Conservation (phyloP, 2,888 invertebrate species). For the Itoplectis maculator region DNA sequence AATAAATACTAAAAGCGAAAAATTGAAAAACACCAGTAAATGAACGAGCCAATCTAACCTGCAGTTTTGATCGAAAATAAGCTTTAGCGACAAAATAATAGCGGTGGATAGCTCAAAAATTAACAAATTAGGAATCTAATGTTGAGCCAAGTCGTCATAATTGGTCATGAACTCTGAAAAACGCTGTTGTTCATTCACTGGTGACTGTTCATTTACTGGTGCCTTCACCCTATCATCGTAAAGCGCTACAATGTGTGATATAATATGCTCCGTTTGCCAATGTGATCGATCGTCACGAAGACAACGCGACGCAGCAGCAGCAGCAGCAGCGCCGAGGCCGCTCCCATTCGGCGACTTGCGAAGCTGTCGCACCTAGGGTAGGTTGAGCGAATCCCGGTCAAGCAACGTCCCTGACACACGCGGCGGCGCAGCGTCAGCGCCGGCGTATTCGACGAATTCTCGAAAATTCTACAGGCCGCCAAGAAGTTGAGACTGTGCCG, state of each 20-base stretch:
- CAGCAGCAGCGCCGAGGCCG: slow-evolving; percentile 64
- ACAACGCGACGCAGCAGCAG: slow-evolving; percentile 67
- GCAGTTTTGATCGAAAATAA: no score
- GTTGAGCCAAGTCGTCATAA: no score
- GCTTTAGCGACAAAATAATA: no score
- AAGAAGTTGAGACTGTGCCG: not conserved
- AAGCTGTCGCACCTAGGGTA: slow-evolving; percentile 50
- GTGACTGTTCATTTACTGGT: no score
- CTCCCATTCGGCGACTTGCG: slow-evolving; percentile 50
- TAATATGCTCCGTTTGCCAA: slow-evolving; percentile 64
- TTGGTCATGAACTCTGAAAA: no score
- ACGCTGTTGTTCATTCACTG: no score
- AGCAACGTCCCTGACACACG: slow-evolving; percentile 72
- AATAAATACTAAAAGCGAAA: no score
- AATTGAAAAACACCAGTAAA: no score
- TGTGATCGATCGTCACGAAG: slow-evolving; percentile 76
- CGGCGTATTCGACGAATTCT: slow-evolving; percentile 35
- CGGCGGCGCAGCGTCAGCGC: slow-evolving; percentile 39
- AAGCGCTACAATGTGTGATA: slow-evolving; percentile 57
- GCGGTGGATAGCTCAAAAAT: no score
- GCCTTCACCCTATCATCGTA: no score
- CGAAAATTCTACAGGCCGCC: slow-evolving; percentile 22
- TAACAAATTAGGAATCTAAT: no score
- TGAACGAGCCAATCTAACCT: no score
- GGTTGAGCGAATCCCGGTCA: slow-evolving; percentile 69